Evolutionary conservation across 2,888 invertebrate genomes (phyloP), one percentile per base, ranked within the genome.

Genomic region (Ceramica pisi): DNA sequence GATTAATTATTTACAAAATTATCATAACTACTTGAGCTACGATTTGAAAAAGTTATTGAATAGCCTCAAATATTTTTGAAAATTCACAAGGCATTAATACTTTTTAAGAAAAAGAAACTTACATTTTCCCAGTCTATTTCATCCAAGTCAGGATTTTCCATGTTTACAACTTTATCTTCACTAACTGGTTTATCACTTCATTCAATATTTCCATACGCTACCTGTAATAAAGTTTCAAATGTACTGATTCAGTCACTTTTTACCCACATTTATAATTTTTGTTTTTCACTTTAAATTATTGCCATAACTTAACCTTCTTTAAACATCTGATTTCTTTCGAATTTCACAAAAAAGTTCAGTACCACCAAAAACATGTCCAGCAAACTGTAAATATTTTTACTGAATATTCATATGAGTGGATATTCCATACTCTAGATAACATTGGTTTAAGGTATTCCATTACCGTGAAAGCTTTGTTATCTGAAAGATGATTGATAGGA

Each of bases 391-490:
- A 70, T 71, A 75, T 79, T 60, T 19, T 50, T 67, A 65, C 69
- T 68, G 74, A 65, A 76, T 78, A 77, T 75, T 55, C 71, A 75
- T 55, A 46, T 64, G 51, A 66, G 51, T 74, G 66, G 57, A 75
- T 73, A 71, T 71, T 60, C 65, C 64, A 73, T 63, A 90, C 91
- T 92, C 69, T 78, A 92, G 94, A 94, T 94, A 93, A 88, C 86
- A 81, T 72, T 71, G 83, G 85, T 88, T 80, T 86, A 79, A 83
- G 86, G 86, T 84, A 92, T 91, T 94, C 92, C 94, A 95, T 95
- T 95, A 94, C 84, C 85, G 89, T 95, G 89, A 95, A 95, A 95
- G 95, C 93, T 91, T 94, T 94, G 90, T 94, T 95, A 95, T 95
- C 94, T 66, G 12, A 44, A 72, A 81, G 67, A 79, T 85, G 88